A percentile compares a stretch with the other conserved stretches of the same genome.
phyloP scores from a whole-genome alignment of 2,113 vertebrate species.

The Ceyx melanurus region DNA sequence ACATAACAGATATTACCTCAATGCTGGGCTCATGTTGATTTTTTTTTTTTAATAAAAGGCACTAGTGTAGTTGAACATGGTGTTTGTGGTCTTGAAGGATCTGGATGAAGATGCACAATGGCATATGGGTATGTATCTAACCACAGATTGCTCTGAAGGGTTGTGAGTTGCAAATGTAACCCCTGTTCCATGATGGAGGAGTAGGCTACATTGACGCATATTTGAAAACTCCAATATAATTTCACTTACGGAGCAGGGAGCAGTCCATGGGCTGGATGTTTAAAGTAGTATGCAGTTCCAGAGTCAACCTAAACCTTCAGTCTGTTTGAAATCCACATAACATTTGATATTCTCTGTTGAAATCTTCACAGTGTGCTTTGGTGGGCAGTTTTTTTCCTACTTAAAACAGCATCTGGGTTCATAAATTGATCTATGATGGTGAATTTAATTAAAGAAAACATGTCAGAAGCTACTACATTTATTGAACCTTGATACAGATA shows the following conservation, averaged over 20 bases:
- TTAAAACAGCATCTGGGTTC: not conserved
- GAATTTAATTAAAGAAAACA: not conserved
- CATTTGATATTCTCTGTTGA: not conserved
- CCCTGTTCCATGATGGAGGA: not conserved
- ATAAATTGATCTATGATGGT: not conserved
- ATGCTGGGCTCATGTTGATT: fast-evolving
- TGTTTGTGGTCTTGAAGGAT: not conserved
- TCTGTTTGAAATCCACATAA: not conserved
- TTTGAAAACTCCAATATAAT: not conserved
- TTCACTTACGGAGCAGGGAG: not conserved
- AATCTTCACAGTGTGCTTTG: not conserved
- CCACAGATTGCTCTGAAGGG: not conserved
- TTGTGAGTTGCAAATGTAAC: not conserved
- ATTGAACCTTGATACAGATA: not conserved
- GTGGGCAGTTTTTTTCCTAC: not conserved
- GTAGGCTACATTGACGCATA: not conserved
- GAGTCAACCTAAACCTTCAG: not conserved
- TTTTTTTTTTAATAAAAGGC: not conserved
- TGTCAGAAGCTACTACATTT: not conserved
- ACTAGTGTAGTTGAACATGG: not conserved
- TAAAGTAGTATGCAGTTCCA: not conserved
- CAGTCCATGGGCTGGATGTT: not conserved
- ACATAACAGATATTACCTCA: not conserved
- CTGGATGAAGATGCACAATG: not conserved
- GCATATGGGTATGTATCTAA: not conserved